Evolutionary conservation across 2,888 invertebrate genomes (phyloP).

Genomic region (Caenorhabditis angaria): DNA sequence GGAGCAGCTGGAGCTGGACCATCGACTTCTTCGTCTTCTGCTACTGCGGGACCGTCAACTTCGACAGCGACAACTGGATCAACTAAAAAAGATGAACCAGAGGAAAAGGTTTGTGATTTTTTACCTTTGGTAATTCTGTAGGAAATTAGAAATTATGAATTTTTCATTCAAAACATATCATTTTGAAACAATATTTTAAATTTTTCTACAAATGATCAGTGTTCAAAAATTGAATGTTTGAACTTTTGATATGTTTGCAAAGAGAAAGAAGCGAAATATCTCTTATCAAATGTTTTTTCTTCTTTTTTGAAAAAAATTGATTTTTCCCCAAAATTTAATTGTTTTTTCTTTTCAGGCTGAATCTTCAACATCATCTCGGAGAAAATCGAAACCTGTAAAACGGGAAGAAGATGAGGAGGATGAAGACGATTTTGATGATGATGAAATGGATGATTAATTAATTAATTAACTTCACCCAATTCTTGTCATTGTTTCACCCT

Average conservation of each 20-base stretch:
- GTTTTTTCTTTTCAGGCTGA: conserved; percentile 15
- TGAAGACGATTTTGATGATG: conserved; percentile 30
- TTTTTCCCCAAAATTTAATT: background rate
- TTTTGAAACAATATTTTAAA: too few species aligned
- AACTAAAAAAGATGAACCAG: too few species aligned
- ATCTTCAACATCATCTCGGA: conserved; percentile 14
- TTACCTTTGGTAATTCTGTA: too few species aligned
- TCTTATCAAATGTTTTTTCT: conserved; percentile 3
- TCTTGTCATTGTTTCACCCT: conserved; percentile 1
- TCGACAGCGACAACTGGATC: background rate
- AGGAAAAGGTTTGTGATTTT: too few species aligned
- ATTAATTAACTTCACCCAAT: background rate
- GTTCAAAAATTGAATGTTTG: background rate
- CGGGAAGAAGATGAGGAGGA: conserved; percentile 29
- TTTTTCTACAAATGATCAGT: too few species aligned
- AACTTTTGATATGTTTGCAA: background rate
- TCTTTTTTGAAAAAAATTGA: background rate
- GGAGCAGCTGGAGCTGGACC: background rate
- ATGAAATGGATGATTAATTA: conserved; percentile 6
- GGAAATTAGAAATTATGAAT: too few species aligned
- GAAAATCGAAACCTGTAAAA: conserved; percentile 34
- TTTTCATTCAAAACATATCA: too few species aligned
- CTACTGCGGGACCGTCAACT: background rate
- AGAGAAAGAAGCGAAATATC: background rate
- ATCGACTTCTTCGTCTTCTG: background rate